Base-by-base conservation (phyloP, 64 coral and sea anemone species). In the Montipora foliosa region DNA sequence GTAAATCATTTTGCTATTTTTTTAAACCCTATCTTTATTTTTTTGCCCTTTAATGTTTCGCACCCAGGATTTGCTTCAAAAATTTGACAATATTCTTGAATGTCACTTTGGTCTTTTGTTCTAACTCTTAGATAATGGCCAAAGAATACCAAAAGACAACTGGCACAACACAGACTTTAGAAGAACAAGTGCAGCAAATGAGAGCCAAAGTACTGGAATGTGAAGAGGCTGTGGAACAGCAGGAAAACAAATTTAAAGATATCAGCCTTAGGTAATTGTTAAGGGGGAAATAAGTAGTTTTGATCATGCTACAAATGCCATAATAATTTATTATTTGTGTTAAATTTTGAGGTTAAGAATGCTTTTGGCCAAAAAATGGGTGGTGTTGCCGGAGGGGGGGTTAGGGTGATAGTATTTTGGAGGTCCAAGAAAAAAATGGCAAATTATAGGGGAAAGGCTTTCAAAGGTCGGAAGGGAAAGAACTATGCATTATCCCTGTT, bases 121-220 rank as follows among this genome's bases (percentile, higher is more conserved):
- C 55, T n/a, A n/a, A n/a, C n/a, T 4, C 90, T 19, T 71, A 97
- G 96, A 79, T 92, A 19, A 97, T 97, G 96, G 89, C 89, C 45
- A 97, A 97, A 53, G 92, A 97, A 58, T 89, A 97, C 75, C 89
- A 91, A 61, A 91, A 92, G 61, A 37, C 85, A 8, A 84, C 89
- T 12, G 83, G 76, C 8, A 87, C 87, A 20, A 57, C 94, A 13
- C 83, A 97, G 74, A 79, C 79, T 48, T 49, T 86, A 53, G 89
- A 95, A 14, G 79, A 58, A 57, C 24, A 77, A 9, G 49, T 95
- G 2, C 92, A 90, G 12, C 72, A 92, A 24, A 89, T 97, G 96
- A 87, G 91, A 70, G 51, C 78, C 17, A 78, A 91, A 73, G 70
- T 76, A 5, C 76, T 92, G 37, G 72, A 87, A 66, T 83, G 55